phyloP scores from a whole-genome alignment of 2,113 vertebrate genomes.

The Alligator sinensis region DNA sequence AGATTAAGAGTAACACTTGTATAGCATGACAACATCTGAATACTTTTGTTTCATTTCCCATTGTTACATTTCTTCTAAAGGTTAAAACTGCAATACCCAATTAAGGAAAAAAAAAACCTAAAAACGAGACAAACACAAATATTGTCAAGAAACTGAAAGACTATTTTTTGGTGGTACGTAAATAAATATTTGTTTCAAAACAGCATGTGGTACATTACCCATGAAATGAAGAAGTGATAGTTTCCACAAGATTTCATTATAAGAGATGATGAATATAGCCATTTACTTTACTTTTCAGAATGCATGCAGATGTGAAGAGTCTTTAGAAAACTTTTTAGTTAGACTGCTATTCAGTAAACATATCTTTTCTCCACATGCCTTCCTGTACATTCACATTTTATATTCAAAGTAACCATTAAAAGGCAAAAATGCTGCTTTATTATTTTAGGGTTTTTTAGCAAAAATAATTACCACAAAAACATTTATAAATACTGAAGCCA shows the following conservation, averaged over 20 bases:
- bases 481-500: not conserved
- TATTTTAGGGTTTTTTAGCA: constrained; percentile 3
- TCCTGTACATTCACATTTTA: not conserved
- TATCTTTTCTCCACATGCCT: not conserved
- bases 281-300: not conserved
- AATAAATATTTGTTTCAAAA: not conserved
- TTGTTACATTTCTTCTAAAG: constrained; percentile 33
- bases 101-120: not conserved
- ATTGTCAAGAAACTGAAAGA: not conserved
- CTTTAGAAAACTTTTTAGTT: not conserved
- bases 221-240: not conserved
- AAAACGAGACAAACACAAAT: not conserved
- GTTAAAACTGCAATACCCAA: not conserved
- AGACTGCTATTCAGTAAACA: not conserved
- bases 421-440: not conserved
- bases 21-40: not conserved
- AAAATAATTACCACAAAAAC: constrained; percentile 6
- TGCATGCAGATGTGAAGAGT: not conserved
- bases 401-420: not conserved
- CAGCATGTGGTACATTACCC: not conserved
- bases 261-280: not conserved
- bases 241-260: not conserved
- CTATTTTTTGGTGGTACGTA: not conserved
- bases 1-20: constrained; percentile 3
- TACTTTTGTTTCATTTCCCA: constrained; percentile 37